Conservation (phyloP, 1,140 invertebrate genomes). For the Brachionus asplanchnoidis region DNA sequence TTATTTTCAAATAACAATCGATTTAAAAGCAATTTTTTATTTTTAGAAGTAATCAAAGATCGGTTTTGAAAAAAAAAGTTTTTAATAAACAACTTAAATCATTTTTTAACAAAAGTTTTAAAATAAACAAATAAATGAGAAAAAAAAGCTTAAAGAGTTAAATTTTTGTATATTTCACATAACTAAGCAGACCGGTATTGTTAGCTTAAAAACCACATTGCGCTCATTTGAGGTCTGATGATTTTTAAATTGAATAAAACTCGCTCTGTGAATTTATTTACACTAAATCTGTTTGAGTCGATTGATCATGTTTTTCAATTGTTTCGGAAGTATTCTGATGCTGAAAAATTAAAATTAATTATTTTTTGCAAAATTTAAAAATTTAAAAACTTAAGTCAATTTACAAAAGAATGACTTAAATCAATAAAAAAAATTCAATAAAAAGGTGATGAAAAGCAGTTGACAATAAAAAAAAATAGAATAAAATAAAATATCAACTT, state of each 20-base stretch:
- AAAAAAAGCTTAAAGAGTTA: background rate
- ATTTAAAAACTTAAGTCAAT: background rate
- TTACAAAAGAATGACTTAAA: too few relatives aligned
- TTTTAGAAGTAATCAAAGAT: background rate
- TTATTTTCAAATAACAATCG: background rate
- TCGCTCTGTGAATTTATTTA: background rate
- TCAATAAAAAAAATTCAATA: background rate
- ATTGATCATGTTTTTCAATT: slow-evolving; percentile 5
- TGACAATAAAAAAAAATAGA: too few relatives aligned
- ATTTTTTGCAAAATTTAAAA: background rate
- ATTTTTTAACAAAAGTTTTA: background rate
- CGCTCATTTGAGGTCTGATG: slow-evolving; percentile 33
- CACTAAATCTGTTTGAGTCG: slow-evolving; percentile 21
- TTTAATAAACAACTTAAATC: background rate
- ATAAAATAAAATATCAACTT: too few relatives aligned
- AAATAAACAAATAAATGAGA: background rate
- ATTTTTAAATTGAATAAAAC: slow-evolving; percentile 11
- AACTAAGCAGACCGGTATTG: slow-evolving; percentile 15
- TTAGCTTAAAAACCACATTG: slow-evolving; percentile 12
- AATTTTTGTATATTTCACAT: background rate
- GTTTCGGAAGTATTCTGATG: background rate
- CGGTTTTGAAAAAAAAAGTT: slow-evolving; percentile 14
- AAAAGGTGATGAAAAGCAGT: too few relatives aligned
- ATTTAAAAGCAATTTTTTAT: background rate
- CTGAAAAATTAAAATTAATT: background rate